Base-by-base conservation (phyloP, 2,797 vertebrate species). In the Paramormyrops hopkinsi region DNA sequence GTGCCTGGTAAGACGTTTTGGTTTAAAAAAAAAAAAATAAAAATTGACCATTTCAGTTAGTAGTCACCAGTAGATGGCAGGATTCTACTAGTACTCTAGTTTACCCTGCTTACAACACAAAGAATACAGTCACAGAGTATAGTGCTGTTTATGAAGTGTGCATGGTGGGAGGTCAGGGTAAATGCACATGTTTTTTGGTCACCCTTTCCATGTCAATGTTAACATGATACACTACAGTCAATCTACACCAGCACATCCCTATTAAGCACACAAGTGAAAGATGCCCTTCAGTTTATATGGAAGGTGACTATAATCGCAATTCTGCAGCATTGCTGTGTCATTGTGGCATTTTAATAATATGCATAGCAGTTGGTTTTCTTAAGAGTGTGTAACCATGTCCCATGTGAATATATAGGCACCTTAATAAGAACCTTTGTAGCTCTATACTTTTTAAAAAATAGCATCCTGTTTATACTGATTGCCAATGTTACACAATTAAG, bases 11-110 rank as follows among this genome's bases (percentile, higher is more conserved):
- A 79, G 73, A 4, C 2, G 2, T 44, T 76, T 79, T 79, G 29
- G 14, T 33, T 37, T 7, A 0, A 73, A 44, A 19, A 79, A 79
- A 79, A 19, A 17, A 33, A 33, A 33, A 19, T 7, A 4, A 7
- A 65, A 54, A 76, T 87, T 83, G 33, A 37, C 0, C 62, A 69
- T 17, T 87, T 19, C 9, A 92, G 17, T 86, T 17, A 1, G 11
- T 50, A 12, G 83, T 90, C 29, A 90, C 93, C 88, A 86, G 91
- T 92, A 94, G 94, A 92, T 91, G 93, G 92, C 92, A 92, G 87
- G 79, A 65, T 91, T 85, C 90, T 90, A 69, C 88, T 69, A 25
- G 46, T 51, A 6, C n/a, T 50, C n/a, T 85, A 5, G 25, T 85
- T 25, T 85, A 25, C 22, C 5, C 83, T 85, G 22, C 19, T 25